Evolutionary conservation across 2,113 vertebrate species (phyloP).

Genomic region (Rhinoderma darwinii): DNA sequence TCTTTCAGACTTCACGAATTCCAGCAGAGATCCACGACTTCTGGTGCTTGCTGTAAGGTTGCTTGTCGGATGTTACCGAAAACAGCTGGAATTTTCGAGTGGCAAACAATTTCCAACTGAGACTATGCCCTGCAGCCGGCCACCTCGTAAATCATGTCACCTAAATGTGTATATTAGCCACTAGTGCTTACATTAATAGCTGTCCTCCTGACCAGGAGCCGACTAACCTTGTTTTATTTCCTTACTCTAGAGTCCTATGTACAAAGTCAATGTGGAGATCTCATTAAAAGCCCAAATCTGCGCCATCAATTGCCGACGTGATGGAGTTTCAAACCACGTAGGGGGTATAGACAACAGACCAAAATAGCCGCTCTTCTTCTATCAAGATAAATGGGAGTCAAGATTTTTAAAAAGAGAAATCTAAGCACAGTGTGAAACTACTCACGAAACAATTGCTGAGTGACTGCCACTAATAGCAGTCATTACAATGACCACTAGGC

Average conservation of each 20-base stretch:
- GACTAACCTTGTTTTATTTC: conserved; percentile 44
- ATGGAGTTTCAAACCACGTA: neutral
- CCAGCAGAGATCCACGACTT: conserved; percentile 27
- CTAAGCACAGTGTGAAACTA: neutral
- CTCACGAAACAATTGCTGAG: no score
- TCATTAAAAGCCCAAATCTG: conserved; percentile 39
- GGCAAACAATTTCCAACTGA: conserved; percentile 37
- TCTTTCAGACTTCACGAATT: conserved; percentile 14
- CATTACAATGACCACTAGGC: no score
- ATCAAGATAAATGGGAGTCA: neutral
- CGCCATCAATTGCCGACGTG: neutral
- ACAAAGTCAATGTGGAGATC: conserved; percentile 23
- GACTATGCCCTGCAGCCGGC: conserved; percentile 4
- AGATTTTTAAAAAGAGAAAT: neutral
- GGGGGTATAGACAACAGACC: neutral
- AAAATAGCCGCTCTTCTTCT: neutral
- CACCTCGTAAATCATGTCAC: conserved; percentile 51
- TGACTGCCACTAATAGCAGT: no score
- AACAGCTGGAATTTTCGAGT: conserved; percentile 54
- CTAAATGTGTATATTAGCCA: conserved; percentile 52
- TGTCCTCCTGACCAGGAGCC: conserved; percentile 15
- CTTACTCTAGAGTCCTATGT: conserved; percentile 4
- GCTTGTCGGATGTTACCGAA: conserved; percentile 1
- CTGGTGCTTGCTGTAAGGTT: neutral
- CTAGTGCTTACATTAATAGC: conserved; percentile 50